These are phyloP conservation scores for Aurelia sp. DNA, from an alignment of 30 jellyfish, hydroid and myxozoan genomes.

Conservation along the genomic window DNA sequence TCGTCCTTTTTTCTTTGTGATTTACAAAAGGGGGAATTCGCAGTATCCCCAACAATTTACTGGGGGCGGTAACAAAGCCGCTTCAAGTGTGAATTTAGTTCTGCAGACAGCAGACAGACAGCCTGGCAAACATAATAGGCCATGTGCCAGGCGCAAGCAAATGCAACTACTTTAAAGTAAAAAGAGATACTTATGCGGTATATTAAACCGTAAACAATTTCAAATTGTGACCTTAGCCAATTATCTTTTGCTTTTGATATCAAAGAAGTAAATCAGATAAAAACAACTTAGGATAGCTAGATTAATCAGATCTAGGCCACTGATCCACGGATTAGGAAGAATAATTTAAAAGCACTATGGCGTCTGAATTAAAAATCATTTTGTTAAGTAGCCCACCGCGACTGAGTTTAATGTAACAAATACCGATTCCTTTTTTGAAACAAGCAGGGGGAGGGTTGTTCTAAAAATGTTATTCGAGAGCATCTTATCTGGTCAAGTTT, in stretches of 20 bases:
- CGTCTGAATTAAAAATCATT: constrained; percentile 43
- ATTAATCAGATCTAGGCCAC: constrained; percentile 32
- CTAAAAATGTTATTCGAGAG: too few relatives aligned
- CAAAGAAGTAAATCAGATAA: constrained; percentile 9
- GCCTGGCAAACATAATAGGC: neutral
- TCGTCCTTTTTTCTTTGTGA: too few relatives aligned
- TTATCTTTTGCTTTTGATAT: constrained; percentile 23
- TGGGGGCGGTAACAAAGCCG: too few relatives aligned
- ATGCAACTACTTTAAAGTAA: neutral
- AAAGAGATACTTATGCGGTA: constrained; percentile 16
- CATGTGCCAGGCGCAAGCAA: constrained; percentile 2
- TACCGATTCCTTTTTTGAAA: too few relatives aligned
- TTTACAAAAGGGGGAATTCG: too few relatives aligned
- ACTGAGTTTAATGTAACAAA: neutral
- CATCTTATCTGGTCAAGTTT: too few relatives aligned
- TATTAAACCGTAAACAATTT: constrained; percentile 21
- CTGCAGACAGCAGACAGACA: neutral
- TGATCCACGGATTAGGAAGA: constrained; percentile 62
- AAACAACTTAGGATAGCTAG: constrained; percentile 46
- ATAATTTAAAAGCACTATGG: constrained; percentile 49
- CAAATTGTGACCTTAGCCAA: constrained; percentile 28
- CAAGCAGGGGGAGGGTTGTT: too few relatives aligned
- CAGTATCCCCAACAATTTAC: too few relatives aligned
- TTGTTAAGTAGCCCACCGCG: constrained; percentile 31
- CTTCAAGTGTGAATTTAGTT: too few relatives aligned